These are phyloP conservation scores for Epicampocera succincta DNA, from an alignment of 2,888 invertebrate species.

Conservation along the genomic window DNA sequence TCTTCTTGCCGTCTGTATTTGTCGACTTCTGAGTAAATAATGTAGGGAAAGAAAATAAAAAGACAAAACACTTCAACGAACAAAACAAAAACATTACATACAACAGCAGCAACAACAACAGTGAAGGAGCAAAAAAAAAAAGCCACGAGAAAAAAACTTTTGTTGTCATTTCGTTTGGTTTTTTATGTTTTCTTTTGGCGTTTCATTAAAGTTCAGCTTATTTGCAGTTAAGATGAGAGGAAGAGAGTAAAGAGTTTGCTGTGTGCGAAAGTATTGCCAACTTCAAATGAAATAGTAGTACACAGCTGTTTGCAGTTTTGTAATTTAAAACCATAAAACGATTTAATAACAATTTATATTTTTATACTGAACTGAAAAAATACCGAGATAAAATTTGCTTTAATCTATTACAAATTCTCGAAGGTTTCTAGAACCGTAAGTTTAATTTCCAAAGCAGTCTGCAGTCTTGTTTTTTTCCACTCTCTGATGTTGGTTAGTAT, in stretches of 20 bases:
- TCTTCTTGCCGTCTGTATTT: conserved; percentile 8
- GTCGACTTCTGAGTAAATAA: conserved; percentile 1
- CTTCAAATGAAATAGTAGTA: neutral
- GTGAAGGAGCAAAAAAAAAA: neutral
- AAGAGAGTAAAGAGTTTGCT: neutral
- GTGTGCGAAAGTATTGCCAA: conserved; percentile 21
- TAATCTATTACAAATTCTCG: no score
- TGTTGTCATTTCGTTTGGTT: conserved; percentile 12
- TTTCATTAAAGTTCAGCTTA: conserved; percentile 6
- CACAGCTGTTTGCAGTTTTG: no score
- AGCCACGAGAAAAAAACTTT: neutral
- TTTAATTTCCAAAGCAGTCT: no score
- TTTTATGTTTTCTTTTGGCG: neutral
- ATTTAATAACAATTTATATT: no score
- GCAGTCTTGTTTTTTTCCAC: no score
- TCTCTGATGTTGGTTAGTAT: no score
- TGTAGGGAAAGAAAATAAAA: conserved; percentile 5
- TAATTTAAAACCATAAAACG: no score
- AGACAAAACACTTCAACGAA: neutral
- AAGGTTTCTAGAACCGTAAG: no score
- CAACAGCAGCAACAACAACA: conserved; percentile 4
- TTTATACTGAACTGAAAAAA: no score
- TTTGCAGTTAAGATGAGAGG: neutral
- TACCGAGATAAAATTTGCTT: no score
- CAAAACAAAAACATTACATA: conserved; percentile 23